Percentiles rank a stretch among this genome's conserved stretches.
Conservation (phyloP, 37 sponge, comb jelly and placozoan genomes). For the Eunapius fragilis region DNA sequence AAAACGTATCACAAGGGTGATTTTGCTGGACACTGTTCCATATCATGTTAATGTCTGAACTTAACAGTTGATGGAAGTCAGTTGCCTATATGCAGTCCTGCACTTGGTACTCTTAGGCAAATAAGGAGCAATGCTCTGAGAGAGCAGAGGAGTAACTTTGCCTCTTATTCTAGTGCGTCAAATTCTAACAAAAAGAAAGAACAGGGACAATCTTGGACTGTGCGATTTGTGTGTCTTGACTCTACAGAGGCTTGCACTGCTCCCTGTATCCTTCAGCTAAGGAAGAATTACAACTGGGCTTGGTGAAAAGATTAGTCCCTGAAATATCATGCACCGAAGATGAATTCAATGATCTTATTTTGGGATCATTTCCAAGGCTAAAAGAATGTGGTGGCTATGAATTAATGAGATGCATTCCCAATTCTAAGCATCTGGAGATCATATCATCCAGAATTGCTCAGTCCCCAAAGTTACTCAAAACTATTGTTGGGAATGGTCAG, state of each 20-base stretch:
- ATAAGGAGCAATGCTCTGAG: background rate
- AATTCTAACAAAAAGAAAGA: background rate
- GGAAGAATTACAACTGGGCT: too few relatives aligned
- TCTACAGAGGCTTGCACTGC: background rate
- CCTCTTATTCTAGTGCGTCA: background rate
- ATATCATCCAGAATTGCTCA: constrained; percentile 15
- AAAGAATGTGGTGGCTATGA: constrained; percentile 17
- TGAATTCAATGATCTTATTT: constrained; percentile 17
- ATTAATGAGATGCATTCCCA: constrained; percentile 28
- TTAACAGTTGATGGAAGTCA: background rate
- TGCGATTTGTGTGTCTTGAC: constrained; percentile 21
- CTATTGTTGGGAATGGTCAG: constrained; percentile 17
- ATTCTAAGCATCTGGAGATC: constrained; percentile 18
- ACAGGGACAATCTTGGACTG: constrained; percentile 14
- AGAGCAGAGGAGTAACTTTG: background rate
- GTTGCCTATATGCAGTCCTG: background rate
- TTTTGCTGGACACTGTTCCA: background rate
- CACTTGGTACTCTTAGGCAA: background rate
- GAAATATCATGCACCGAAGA: constrained; percentile 16
- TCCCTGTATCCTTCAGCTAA: constrained; percentile 12
- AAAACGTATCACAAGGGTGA: too few relatives aligned
- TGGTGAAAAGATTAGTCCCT: constrained; percentile 1
- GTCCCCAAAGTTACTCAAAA: constrained; percentile 18
- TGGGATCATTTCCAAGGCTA: constrained; percentile 18
- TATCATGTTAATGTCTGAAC: background rate